Base-by-base conservation (phyloP, 2,113 vertebrate species). In the Syngnathus typhle region DNA sequence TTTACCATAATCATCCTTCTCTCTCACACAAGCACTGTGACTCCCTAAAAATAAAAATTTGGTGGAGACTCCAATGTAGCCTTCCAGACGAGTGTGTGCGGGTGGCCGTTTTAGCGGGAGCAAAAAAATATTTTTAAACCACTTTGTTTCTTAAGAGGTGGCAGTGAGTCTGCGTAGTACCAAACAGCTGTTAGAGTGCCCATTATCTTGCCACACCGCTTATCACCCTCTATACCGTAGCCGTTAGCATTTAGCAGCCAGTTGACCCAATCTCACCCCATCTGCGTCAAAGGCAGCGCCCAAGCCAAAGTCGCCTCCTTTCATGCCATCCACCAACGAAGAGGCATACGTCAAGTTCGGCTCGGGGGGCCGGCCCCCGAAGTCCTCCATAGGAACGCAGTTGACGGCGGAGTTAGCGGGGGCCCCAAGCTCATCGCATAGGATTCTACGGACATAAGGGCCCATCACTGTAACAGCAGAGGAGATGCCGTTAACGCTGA, bases 281-380 rank as follows among this genome's bases (percentile, higher is more conserved):
- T 99, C 97, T 41, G 95, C 96, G 90, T 99, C 97, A 85, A 99
- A 98, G 1, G 97, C 97, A 49, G 95, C 96, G 80, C 96, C 97
- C 87, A 98, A 95, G 65, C 97, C 95, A 84, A 96, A 96, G 56
- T 98, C 97, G 1, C 96, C 95, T 74, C 94, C 94, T 86, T 94
- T 98, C 97, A 99, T 98, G 68, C 94, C 93, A 64, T 99, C 95
- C 64, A 97, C 87, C 82, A 99, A 92, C 6, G 94, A 89, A 15
- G 93, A 91, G 71, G 96, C 95, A 1, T 96, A 96, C 0, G 91
- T 95, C 77, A 95, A 89, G 85, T 93, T 98, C 37, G 97, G 96
- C 90, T 99, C 95, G 12, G 97, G 96, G 76, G 92, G 91, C 60
- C 93, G 94, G 7, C 97, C 97, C 36, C 97, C 97, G 74, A 99